Evolutionary conservation across 2,888 invertebrate genomes (phyloP), one percentile per base, ranked within the genome.

Genomic region (Empis livida): DNA sequence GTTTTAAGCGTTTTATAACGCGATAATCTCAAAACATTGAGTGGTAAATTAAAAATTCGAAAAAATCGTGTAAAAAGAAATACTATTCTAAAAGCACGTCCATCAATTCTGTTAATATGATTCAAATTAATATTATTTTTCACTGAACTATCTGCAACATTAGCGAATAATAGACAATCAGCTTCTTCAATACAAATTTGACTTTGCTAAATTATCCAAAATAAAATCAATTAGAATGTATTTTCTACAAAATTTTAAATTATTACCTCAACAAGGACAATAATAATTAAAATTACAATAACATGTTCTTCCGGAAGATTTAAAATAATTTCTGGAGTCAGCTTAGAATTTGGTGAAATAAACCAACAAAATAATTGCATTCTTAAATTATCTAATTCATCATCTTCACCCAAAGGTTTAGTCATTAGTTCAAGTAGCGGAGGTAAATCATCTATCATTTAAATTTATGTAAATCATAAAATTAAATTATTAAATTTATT

Each of bases 131-230:
- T 10, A 5, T 20, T 16, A 30, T 14, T 20, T 13, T 11, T 11
- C 31, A 3, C 10, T 43, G 42, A n/a, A 15, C 9, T 1, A 32
- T 35, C 13, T 32, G 14, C 20, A 13, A 47, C 37, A 20, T 44
- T 44, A 1, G 51, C 45, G 5, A 51, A 27, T 10, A 51, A n/a
- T 13, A 51, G 27, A 20, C 49, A 47, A 30, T 51, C 51, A 30
- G 49, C 51, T 43, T 51, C 49, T 10, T 51, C 49, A 2, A 43
- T n/a, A 6, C 2, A 1, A 11, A 51, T 51, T 41, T 45, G 38
- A 10, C 45, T 38, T 4, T 32, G 16, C 51, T 51, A 11, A n/a
- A n/a, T n/a, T n/a, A n/a, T n/a, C n/a, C n/a, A n/a, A n/a, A n/a
- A n/a, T n/a, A n/a, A n/a, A n/a, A n/a, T n/a, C n/a, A n/a, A n/a